Evolutionary conservation across 1,140 invertebrate species (phyloP).

Genomic region (Battus philenor): DNA sequence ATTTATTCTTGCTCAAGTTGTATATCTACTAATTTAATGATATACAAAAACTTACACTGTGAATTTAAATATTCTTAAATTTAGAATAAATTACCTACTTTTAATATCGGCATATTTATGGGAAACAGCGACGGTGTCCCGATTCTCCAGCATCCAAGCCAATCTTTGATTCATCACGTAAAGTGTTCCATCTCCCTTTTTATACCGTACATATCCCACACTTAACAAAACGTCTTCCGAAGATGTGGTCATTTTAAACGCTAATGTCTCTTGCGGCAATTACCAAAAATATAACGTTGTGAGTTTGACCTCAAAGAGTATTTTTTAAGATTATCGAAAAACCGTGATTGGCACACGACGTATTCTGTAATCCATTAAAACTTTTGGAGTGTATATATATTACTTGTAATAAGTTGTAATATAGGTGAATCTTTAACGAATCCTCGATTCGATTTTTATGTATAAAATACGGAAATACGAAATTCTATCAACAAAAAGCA

Average conservation of each 20-base stretch:
- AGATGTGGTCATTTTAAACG: constrained; percentile 82
- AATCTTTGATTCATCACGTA: constrained; percentile 97
- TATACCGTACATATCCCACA: constrained; percentile 93
- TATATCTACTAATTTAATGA: no score
- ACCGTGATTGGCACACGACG: constrained; percentile 1
- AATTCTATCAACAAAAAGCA: constrained; percentile 49
- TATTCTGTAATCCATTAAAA: not conserved
- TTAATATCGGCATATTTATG: constrained; percentile 98
- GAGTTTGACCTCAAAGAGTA: constrained; percentile 4
- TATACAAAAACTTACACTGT: no score
- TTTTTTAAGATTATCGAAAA: constrained; percentile 12
- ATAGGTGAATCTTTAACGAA: constrained; percentile 5
- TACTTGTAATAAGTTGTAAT: constrained; percentile 8
- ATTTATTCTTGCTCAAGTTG: no score
- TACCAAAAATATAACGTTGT: constrained; percentile 9
- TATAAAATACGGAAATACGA: constrained; percentile 36
- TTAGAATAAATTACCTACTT: constrained; percentile 79
- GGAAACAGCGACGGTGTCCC: constrained; percentile 92
- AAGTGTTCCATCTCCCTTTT: constrained; percentile 96
- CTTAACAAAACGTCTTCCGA: constrained; percentile 96
- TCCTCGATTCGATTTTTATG: constrained; percentile 18
- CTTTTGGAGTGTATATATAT: constrained; percentile 1
- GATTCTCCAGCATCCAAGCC: constrained; percentile 96
- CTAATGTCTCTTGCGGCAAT: constrained; percentile 4
- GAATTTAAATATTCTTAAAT: no score